These are phyloP conservation scores for Drosophila athabasca DNA, from an alignment of 1,140 invertebrate species.

Conservation along the genomic window DNA sequence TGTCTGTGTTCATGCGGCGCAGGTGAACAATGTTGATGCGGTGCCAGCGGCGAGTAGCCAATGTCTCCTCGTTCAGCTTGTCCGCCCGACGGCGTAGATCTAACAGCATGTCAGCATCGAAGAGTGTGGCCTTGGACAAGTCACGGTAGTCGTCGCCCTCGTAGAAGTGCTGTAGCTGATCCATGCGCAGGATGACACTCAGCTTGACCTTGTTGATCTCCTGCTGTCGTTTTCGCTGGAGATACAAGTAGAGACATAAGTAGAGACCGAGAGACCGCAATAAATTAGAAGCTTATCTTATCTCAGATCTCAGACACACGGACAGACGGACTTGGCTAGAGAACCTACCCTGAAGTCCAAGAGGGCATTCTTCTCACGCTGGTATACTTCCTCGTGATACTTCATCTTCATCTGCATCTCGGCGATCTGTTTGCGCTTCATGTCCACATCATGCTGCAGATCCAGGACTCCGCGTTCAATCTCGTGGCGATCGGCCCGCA, in stretches of 20 bases:
- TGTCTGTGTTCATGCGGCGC: constrained; percentile 85
- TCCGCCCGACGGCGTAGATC: constrained; percentile 87
- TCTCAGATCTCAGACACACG: not conserved
- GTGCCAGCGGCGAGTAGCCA: constrained; percentile 86
- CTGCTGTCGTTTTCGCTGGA: constrained; percentile 87
- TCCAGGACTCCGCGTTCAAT: constrained; percentile 84
- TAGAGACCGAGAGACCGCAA: constrained; percentile 11
- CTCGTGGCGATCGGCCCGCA: constrained; percentile 86
- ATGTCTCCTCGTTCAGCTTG: constrained; percentile 87
- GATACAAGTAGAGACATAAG: not conserved
- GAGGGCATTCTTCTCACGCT: constrained; percentile 64
- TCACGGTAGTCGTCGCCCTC: constrained; percentile 84
- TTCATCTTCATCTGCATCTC: constrained; percentile 73
- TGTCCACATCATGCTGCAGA: constrained; percentile 83
- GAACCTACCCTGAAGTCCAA: constrained; percentile 59
- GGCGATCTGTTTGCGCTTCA: constrained; percentile 75
- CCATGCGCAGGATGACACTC: constrained; percentile 87
- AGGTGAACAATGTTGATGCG: constrained; percentile 85
- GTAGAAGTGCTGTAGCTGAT: constrained; percentile 87
- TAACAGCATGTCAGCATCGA: constrained; percentile 85
- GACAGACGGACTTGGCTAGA: too few relatives aligned
- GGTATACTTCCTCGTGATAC: constrained; percentile 65
- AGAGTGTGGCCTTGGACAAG: constrained; percentile 87
- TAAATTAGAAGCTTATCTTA: not conserved
- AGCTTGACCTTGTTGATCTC: constrained; percentile 88